Conservation (phyloP, 2,113 vertebrate species). For the Tursiops truncatus region DNA sequence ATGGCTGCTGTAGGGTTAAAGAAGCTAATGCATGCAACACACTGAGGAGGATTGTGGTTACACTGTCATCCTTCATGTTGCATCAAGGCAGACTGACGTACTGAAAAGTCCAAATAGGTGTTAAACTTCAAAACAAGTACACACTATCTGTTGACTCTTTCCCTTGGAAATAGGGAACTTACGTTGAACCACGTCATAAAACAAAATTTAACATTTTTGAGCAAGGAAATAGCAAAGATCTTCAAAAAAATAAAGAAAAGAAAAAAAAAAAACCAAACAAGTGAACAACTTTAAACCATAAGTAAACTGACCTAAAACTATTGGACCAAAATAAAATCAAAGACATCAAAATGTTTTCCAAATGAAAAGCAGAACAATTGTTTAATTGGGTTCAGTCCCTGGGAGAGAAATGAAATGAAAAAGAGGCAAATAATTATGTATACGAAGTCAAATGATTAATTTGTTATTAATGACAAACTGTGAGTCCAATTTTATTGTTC, state of each 20-base stretch:
- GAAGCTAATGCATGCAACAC: neutral
- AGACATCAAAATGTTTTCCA: slow-evolving; percentile 26
- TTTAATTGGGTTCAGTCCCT: neutral
- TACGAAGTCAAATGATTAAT: neutral
- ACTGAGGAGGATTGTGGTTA: neutral
- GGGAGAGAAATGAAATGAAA: neutral
- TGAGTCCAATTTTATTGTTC: neutral
- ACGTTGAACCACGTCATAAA: slow-evolving; percentile 19
- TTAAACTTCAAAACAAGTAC: neutral
- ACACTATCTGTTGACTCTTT: neutral
- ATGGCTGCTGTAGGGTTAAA: neutral
- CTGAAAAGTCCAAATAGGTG: neutral
- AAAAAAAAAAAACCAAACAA: neutral
- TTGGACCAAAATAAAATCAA: slow-evolving; percentile 1
- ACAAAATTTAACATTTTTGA: slow-evolving; percentile 10
- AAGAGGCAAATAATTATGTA: neutral
- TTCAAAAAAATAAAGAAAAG: neutral
- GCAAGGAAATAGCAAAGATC: slow-evolving; percentile 1
- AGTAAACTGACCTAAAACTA: slow-evolving; percentile 1
- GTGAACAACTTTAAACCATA: neutral
- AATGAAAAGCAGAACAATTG: neutral
- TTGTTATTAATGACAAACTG: neutral
- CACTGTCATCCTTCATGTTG: neutral
- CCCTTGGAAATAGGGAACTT: neutral
- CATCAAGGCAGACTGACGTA: neutral